phyloP scores from a whole-genome alignment of 2,888 invertebrate species.

The Epirrhoe alternata region DNA sequence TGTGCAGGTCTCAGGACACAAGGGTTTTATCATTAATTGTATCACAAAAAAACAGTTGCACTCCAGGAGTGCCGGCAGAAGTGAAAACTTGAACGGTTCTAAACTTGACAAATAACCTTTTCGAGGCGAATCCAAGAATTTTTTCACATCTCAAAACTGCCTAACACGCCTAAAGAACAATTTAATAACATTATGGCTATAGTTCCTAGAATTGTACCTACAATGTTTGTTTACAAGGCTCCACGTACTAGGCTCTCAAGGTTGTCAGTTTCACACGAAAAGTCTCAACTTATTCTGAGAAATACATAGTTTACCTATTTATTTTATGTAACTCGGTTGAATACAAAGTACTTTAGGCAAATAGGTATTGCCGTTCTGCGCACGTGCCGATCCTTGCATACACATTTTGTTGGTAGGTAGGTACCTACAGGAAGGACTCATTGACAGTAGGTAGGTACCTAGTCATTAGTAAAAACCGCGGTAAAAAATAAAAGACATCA shows the following conservation, averaged over 20 bases:
- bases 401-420: neutral
- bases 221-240: constrained; percentile 13
- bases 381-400: neutral
- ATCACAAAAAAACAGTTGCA: too few relatives aligned
- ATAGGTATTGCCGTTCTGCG: neutral
- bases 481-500: neutral
- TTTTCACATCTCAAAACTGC: too few relatives aligned
- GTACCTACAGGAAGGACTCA: too few relatives aligned
- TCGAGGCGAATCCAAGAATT: too few relatives aligned
- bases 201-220: neutral
- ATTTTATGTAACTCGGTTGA: neutral
- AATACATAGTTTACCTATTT: constrained; percentile 7
- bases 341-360: constrained; percentile 9
- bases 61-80: too few relatives aligned
- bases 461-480: neutral
- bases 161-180: too few relatives aligned
- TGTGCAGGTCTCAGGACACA: too few relatives aligned
- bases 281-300: constrained; percentile 11
- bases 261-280: constrained; percentile 20
- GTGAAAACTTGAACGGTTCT: too few relatives aligned
- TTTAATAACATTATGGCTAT: neutral
- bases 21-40: too few relatives aligned
- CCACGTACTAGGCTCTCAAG: constrained; percentile 20
- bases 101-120: too few relatives aligned
- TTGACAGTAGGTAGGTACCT: too few relatives aligned